Evolutionary conservation across 2,113 vertebrate genomes (phyloP).

Genomic region (Menura novaehollandiae): DNA sequence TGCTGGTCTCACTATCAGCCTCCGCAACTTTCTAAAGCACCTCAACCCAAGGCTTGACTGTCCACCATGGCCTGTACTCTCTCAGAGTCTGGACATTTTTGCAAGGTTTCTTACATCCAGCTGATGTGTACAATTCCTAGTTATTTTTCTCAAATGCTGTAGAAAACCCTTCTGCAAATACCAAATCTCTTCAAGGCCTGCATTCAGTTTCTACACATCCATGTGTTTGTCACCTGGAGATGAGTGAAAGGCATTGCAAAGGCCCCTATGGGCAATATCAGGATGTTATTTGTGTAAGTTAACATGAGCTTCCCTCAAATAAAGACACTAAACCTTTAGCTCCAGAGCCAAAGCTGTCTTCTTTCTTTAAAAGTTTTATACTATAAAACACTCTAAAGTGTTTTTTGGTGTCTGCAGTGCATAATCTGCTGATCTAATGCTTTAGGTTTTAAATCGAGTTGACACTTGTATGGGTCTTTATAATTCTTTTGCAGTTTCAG

Average conservation of each 20-base stretch:
- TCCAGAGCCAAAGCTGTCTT: not conserved
- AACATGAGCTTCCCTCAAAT: not conserved
- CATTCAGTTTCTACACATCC: not conserved
- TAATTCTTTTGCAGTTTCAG: not conserved
- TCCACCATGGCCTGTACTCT: not conserved
- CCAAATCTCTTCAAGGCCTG: not conserved
- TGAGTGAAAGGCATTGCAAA: not conserved
- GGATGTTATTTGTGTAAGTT: not conserved
- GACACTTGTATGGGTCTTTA: not conserved
- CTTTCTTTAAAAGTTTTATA: not conserved
- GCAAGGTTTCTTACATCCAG: not conserved
- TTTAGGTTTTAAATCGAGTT: slow-evolving; percentile 18
- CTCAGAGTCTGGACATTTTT: not conserved
- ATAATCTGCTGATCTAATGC: not conserved
- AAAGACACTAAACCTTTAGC: not conserved
- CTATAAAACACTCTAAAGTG: not conserved
- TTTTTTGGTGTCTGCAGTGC: not conserved
- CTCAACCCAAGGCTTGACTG: rapidly evolving
- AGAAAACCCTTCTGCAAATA: not conserved
- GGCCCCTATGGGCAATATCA: not conserved
- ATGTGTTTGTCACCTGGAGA: not conserved
- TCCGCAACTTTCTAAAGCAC: not conserved
- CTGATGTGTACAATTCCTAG: not conserved
- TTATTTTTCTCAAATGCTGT: not conserved
- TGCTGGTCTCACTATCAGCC: not conserved